Evolutionary conservation across 2,888 invertebrate genomes (phyloP), one percentile per base, ranked within the genome.

Genomic region (Tethea ocularis): DNA sequence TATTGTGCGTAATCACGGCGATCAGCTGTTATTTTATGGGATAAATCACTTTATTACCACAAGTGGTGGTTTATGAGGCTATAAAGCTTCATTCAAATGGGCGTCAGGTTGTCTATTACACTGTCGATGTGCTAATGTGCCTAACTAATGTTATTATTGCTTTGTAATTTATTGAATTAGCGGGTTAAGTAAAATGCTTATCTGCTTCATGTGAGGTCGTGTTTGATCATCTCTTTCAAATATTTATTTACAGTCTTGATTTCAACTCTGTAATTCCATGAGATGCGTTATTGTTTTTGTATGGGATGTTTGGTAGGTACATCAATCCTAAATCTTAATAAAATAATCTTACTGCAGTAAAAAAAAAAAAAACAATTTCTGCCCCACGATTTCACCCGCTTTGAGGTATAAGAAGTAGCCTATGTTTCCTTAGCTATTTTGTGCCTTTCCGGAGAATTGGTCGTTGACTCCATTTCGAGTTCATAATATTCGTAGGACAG

Each of bases 1-100:
- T 88, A 91, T 91, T 92, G 87, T 87, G 80, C 82, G 88, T 86
- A 91, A 91, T 92, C 89, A 89, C 83, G 69, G 77, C 82, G 83
- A 89, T 92, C 91, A 92, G 89, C 89, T 92, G 91, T 87, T 88
- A 85, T 87, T 91, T 89, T 88, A 89, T 88, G 82, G 86, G 83
- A 86, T 86, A 87, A 87, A 89, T 88, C 86, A 86, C 84, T 91
- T 90, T 91, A 90, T 88, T 87, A 83, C 84, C 67, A 76, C 83
- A 81, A 85, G 82, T 82, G 82, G 79, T 77, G 82, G 82, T 88
- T 89, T 89, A 89, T 84, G 84, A 75, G 72, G 80, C 77, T 77
- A 82, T 87, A 84, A 84, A 81, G 82, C 77, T 84, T 81, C 78
- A 83, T 83, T 86, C 71, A 76, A 82, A 80, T 79, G 75, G 79